A percentile compares a stretch with the other conserved stretches of the same genome.
Evolutionary conservation across 2,888 invertebrate species (phyloP).

Genomic region (Lobophora halterata): DNA sequence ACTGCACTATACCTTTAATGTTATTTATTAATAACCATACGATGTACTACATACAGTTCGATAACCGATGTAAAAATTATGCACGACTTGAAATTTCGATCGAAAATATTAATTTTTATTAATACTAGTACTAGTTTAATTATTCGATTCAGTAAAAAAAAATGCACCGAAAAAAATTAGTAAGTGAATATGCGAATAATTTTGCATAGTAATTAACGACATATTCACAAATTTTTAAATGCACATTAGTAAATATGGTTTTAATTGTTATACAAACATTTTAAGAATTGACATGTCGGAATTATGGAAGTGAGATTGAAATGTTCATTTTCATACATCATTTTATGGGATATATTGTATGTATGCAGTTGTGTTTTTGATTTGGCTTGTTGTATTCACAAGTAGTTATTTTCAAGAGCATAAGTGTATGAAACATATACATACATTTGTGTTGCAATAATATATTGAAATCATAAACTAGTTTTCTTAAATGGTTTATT

Average conservation of each 20-base stretch:
- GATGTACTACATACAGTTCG: slow-evolving; percentile 16
- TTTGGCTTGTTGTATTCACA: slow-evolving; percentile 12
- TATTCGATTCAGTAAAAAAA: slow-evolving; percentile 17
- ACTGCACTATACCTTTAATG: slow-evolving; percentile 11
- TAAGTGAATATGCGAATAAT: slow-evolving; percentile 9
- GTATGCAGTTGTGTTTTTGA: slow-evolving; percentile 7
- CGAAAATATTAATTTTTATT: slow-evolving; percentile 26
- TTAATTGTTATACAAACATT: slow-evolving; percentile 4
- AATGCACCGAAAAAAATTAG: slow-evolving; percentile 12
- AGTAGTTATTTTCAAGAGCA: slow-evolving; percentile 25
- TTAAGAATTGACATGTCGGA: too few relatives aligned
- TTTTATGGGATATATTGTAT: neutral
- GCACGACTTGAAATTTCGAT: slow-evolving; percentile 28
- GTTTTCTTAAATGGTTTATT: slow-evolving; percentile 47
- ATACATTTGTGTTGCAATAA: slow-evolving; percentile 48
- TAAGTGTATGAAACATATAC: slow-evolving; percentile 36
- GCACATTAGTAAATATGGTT: slow-evolving; percentile 19
- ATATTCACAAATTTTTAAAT: slow-evolving; percentile 14
- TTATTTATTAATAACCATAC: slow-evolving; percentile 15
- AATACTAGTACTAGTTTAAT: slow-evolving; percentile 25
- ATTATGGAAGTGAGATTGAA: too few relatives aligned
- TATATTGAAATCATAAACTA: slow-evolving; percentile 36
- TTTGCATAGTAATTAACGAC: slow-evolving; percentile 14
- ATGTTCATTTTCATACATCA: too few relatives aligned
- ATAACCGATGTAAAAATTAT: slow-evolving; percentile 21